Conservation (phyloP, 2,888 invertebrate genomes). For the Cancer borealis region DNA sequence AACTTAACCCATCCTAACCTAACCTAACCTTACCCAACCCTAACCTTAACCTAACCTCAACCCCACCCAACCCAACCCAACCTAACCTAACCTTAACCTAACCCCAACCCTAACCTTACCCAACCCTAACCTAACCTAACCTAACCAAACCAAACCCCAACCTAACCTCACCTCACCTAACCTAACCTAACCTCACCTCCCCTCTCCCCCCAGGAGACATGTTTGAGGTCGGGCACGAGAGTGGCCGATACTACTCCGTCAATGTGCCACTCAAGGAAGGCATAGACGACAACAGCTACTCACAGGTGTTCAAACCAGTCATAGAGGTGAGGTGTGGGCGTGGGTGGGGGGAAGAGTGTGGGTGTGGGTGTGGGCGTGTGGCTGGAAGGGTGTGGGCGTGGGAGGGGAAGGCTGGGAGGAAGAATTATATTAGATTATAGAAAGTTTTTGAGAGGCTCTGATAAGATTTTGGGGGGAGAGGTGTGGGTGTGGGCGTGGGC, state of each 20-base stretch:
- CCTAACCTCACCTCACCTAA: constrained; percentile 30
- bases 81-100: constrained; percentile 44
- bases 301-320: constrained; percentile 96
- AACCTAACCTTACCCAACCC: constrained; percentile 45
- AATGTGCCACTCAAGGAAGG: constrained; percentile 99
- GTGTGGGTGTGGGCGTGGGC: no score
- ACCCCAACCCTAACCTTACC: background rate
- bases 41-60: constrained; percentile 49
- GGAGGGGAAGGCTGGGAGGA: background rate
- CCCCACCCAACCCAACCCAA: constrained; percentile 28
- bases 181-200: no score
- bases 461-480: no score
- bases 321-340: constrained; percentile 82
- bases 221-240: constrained; percentile 94
- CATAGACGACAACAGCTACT: constrained; percentile 95
- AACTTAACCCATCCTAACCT: constrained; percentile 33
- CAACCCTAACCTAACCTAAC: constrained; percentile 26
- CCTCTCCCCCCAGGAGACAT: constrained; percentile 76
- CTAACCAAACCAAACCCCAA: constrained; percentile 43
- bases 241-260: constrained; percentile 97
- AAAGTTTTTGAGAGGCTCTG: no score
- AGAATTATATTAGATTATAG: no score
- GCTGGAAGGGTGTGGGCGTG: background rate
- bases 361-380: background rate
- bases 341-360: no score